Conservation (phyloP, 2,888 invertebrate species). For the Gastrophysa polygoni region DNA sequence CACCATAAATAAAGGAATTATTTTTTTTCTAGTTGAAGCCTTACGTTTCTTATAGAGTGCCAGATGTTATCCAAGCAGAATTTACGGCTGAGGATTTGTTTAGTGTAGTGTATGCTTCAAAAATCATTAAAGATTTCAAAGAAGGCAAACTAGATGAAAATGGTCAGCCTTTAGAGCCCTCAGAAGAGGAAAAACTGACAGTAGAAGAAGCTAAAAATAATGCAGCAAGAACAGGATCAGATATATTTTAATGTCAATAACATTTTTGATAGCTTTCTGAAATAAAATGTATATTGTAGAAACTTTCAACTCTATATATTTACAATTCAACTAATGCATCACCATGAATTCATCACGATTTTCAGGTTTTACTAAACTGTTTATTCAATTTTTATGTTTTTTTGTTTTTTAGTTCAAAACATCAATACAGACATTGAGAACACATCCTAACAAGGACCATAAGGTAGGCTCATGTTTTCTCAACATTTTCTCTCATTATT, state of each 20-base stretch:
- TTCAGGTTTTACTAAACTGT: no score
- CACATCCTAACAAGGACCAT: no score
- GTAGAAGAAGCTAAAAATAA: constrained; percentile 72
- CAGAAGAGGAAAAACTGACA: constrained; percentile 71
- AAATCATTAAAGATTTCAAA: constrained; percentile 78
- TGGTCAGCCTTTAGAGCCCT: constrained; percentile 74
- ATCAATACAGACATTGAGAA: no score
- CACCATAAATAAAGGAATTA: constrained; percentile 9
- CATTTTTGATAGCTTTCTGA: background rate
- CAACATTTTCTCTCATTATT: no score
- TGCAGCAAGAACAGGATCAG: constrained; percentile 80
- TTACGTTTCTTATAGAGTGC: constrained; percentile 88
- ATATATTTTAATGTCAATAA: constrained; percentile 66
- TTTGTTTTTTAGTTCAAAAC: no score
- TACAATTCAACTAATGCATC: no score
- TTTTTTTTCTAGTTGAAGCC: constrained; percentile 74
- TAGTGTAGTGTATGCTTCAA: constrained; percentile 77
- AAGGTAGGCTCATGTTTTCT: no score
- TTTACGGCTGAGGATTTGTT: constrained; percentile 86
- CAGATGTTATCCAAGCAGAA: constrained; percentile 76
- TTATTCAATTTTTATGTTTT: no score
- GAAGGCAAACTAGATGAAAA: constrained; percentile 71
- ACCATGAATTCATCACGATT: background rate
- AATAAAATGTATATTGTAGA: no score
- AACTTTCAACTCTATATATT: no score